phyloP scores from a whole-genome alignment of 1,140 invertebrate genomes.

The Drosophila sulfurigaster region DNA sequence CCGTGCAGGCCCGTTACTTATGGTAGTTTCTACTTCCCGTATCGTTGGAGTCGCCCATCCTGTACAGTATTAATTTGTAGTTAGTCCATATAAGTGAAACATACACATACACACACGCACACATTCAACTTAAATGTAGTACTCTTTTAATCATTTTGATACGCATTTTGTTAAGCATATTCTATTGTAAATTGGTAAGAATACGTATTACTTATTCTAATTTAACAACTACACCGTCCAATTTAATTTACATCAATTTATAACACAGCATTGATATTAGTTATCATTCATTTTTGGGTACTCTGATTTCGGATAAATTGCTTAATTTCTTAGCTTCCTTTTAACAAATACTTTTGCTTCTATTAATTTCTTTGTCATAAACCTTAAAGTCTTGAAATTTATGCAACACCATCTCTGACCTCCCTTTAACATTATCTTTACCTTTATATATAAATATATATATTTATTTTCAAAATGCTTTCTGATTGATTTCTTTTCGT shows the following conservation, averaged over 20 bases:
- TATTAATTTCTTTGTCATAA: no score
- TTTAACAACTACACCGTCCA: slow-evolving; percentile 68
- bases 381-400: no score
- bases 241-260: slow-evolving; percentile 43
- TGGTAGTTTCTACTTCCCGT: slow-evolving; percentile 14
- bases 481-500: no score
- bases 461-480: no score
- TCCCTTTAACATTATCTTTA: no score
- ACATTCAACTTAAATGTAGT: slow-evolving; percentile 42
- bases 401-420: no score
- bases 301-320: no score
- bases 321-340: no score
- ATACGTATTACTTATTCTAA: slow-evolving; percentile 61
- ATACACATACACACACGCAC: slow-evolving; percentile 7
- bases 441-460: no score
- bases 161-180: slow-evolving; percentile 9
- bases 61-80: slow-evolving; percentile 83
- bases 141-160: slow-evolving; percentile 6
- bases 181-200: slow-evolving; percentile 58
- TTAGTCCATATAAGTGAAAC: slow-evolving; percentile 55
- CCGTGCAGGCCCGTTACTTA: slow-evolving; percentile 14
- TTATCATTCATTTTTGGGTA: neutral
- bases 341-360: no score
- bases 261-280: neutral
- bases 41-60: slow-evolving; percentile 56